A percentile compares a stretch with the other conserved stretches of the same genome.
phyloP scores from a whole-genome alignment of 2,113 vertebrate species.

The Ochotona curzoniae region DNA sequence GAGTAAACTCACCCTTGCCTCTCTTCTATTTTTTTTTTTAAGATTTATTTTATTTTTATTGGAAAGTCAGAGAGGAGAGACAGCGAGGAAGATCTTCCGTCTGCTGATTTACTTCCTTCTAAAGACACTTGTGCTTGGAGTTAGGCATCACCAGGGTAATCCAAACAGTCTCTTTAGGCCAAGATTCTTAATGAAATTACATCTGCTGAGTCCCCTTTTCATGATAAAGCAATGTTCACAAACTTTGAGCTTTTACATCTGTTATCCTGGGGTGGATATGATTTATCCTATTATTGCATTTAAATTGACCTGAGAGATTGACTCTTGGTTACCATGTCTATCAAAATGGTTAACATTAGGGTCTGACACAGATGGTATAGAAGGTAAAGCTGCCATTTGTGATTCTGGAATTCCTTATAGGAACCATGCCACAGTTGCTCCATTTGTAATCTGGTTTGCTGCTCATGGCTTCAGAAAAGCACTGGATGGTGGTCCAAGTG shows the following conservation, averaged over 20 bases:
- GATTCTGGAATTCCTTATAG: too few relatives aligned
- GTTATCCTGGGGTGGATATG: neutral
- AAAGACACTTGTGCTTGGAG: neutral
- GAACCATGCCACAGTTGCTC: too few relatives aligned
- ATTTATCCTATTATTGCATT: neutral
- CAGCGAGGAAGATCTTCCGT: too few relatives aligned
- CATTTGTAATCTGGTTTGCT: too few relatives aligned
- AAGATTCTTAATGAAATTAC: neutral
- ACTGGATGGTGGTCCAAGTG: too few relatives aligned
- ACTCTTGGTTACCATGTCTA: neutral
- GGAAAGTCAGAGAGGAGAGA: too few relatives aligned
- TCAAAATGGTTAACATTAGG: neutral
- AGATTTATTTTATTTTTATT: too few relatives aligned
- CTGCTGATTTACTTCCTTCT: neutral
- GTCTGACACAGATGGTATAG: too few relatives aligned
- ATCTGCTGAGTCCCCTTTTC: neutral
- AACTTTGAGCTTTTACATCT: neutral
- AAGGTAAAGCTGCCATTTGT: too few relatives aligned
- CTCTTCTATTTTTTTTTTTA: neutral
- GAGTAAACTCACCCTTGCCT: neutral
- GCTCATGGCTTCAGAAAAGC: too few relatives aligned
- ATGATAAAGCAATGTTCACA: neutral
- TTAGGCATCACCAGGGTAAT: neutral
- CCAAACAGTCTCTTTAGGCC: neutral
- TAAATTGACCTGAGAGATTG: slow-evolving; percentile 39